Base-by-base conservation (phyloP, 2,888 invertebrate species). In the Buathra laborator region DNA sequence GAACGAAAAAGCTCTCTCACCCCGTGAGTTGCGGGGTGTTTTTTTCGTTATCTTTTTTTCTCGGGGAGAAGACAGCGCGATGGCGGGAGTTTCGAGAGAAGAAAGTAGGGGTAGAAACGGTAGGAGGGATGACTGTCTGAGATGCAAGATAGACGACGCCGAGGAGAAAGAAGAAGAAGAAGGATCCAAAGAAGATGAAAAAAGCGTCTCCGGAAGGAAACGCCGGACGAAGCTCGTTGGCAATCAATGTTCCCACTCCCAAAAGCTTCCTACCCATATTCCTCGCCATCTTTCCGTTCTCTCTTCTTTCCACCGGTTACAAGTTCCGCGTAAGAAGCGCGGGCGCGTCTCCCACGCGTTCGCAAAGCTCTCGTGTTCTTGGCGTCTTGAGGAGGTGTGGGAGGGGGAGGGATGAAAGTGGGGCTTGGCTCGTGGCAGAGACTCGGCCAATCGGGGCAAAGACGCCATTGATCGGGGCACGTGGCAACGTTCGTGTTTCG, bases 401-500 rank as follows among this genome's bases (percentile, higher is more conserved):
- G 85, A 81, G 85, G 80, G 86, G 78, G 79, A 88, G 19, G 56
- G 12, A 5, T 16, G 56, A 56, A 29, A 87, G 90, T 89, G 92
- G 87, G 90, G 92, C 90, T 91, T 90, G 91, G 92, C 89, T 90
- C 90, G 75, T 32, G 78, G 89, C 89, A 53, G 48, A 75, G 88
- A 88, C 89, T 92, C 91, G 90, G 90, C 94, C 94, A 94, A 92
- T 91, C 91, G 91, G 91, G 90, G 90, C 86, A 89, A 90, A 93
- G 94, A 93, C 93, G 93, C 93, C 94, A 94, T 94, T 93, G 94
- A 94, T 94, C 94, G 93, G 59, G 29, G 93, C 93, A 93, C 93
- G 93, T 93, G 93, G 92, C 93, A 90, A 91, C 59, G 89, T 89
- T 90, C 91, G 92, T 91, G 71, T 51, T 76, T 72, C 67, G 59